Evolutionary conservation across 2,113 vertebrate species (phyloP).

Genomic region (Sapajus apella): DNA sequence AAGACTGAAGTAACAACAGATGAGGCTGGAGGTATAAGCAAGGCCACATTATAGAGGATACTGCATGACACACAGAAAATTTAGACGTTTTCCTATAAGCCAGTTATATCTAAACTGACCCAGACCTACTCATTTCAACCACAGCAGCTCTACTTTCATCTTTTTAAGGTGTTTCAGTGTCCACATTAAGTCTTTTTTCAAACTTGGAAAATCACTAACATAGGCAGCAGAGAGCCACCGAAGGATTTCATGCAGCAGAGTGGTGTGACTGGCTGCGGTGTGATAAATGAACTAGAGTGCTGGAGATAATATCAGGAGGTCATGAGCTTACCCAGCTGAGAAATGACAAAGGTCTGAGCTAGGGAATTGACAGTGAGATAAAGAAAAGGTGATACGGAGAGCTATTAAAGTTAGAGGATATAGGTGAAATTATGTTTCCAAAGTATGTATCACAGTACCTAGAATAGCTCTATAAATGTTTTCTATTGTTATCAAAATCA

Average conservation of each 20-base stretch:
- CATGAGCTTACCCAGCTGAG: not conserved
- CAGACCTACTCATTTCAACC: not conserved
- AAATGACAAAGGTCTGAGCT: not conserved
- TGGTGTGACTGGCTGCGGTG: not conserved
- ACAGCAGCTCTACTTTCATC: not conserved
- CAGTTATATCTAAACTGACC: not conserved
- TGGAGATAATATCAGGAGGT: not conserved
- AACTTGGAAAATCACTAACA: not conserved
- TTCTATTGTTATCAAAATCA: not conserved
- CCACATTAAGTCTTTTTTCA: not conserved
- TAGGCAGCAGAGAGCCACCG: not conserved
- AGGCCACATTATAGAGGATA: not conserved
- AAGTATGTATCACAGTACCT: not conserved
- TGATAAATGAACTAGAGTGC: not conserved
- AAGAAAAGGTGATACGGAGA: not conserved
- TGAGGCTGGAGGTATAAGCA: not conserved
- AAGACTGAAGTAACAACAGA: not conserved
- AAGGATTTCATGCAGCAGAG: not conserved
- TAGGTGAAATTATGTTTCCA: not conserved
- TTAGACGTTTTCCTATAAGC: not conserved
- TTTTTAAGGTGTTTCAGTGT: not conserved
- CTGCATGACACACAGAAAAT: not conserved
- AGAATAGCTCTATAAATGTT: not conserved
- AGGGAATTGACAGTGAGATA: not conserved
- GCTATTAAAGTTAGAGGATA: not conserved